Base-by-base conservation (phyloP, 92 coral and sea anemone species). In the Phenganax subtilis region DNA sequence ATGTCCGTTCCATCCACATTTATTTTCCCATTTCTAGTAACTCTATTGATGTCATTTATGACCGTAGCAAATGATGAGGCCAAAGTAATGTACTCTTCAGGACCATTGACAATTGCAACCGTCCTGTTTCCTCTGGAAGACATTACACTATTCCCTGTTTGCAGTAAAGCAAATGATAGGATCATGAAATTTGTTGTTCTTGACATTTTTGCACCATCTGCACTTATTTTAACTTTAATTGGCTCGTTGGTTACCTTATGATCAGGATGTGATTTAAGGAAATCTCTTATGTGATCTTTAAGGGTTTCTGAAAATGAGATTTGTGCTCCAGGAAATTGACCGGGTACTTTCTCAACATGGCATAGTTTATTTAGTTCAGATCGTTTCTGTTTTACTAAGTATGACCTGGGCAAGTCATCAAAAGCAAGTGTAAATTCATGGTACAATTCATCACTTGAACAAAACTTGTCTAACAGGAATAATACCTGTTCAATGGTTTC, bases 121-220 rank as follows among this genome's bases (percentile, higher is more conserved):
- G 93, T 87, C 52, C 75, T 80, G 80, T 90, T 90, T 9, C 88
- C 84, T 64, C 75, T 90, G 8, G 89, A 88, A 11, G 88, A 90
- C 91, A 87, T 90, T 0, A 86, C 89, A 20, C 68, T 51, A 27
- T 85, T 82, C 14, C 84, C 85, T 14, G 78, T 72, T 84, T 90
- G 88, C 6, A 90, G 64, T 37, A 90, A 60, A 11, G 86, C 75
- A 55, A 83, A 90, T 16, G 91, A 88, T n/a, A 86, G 20, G 53
- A 90, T 73, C 89, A 86, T 84, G 51, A 86, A 89, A 75, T 86
- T 89, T 11, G 87, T 84, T 7, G 68, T 71, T 31, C 86, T 74
- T 6, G 90, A 81, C 89, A 90, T 90, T 72, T 69, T 78, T 0
- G 93, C 93, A 1, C 90, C 90, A 85, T 90, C 93, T 9, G 88